phyloP scores from a whole-genome alignment of 2,113 vertebrate genomes.

The Sceloporus undulatus region DNA sequence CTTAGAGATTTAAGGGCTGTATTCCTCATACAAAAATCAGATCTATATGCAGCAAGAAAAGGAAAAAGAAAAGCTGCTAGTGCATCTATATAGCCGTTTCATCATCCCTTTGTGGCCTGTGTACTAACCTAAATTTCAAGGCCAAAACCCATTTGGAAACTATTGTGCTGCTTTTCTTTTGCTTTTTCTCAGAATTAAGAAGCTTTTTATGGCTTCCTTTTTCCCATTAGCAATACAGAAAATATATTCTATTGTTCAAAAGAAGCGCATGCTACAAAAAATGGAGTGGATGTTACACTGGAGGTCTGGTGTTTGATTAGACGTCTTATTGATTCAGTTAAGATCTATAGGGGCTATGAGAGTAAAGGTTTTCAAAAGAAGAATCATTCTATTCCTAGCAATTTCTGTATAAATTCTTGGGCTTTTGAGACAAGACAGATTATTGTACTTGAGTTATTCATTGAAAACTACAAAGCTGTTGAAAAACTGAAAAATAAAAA shows the following conservation, averaged over 20 bases:
- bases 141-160: conserved; percentile 36
- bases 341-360: conserved; percentile 72
- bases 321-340: conserved; percentile 74
- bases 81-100: conserved; percentile 33
- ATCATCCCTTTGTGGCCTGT: conserved; percentile 42
- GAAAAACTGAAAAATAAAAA: conserved; percentile 35
- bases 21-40: conserved; percentile 4
- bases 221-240: conserved; percentile 53
- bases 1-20: background rate
- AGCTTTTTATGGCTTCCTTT: conserved; percentile 41
- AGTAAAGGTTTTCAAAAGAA: conserved; percentile 56
- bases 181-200: conserved; percentile 34
- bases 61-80: conserved; percentile 28
- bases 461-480: background rate
- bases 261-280: conserved; percentile 53
- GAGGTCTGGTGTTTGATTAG: conserved; percentile 65
- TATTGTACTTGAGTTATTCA: conserved; percentile 19
- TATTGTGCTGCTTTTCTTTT: conserved; percentile 41
- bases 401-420: conserved; percentile 47
- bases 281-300: conserved; percentile 52
- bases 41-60: conserved; percentile 13
- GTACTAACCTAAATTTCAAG: conserved; percentile 40
- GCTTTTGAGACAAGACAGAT: conserved; percentile 48
- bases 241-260: conserved; percentile 53
- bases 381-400: conserved; percentile 66